Conservation (phyloP, 1,140 invertebrate species). For the Chionoecetes opilio region DNA sequence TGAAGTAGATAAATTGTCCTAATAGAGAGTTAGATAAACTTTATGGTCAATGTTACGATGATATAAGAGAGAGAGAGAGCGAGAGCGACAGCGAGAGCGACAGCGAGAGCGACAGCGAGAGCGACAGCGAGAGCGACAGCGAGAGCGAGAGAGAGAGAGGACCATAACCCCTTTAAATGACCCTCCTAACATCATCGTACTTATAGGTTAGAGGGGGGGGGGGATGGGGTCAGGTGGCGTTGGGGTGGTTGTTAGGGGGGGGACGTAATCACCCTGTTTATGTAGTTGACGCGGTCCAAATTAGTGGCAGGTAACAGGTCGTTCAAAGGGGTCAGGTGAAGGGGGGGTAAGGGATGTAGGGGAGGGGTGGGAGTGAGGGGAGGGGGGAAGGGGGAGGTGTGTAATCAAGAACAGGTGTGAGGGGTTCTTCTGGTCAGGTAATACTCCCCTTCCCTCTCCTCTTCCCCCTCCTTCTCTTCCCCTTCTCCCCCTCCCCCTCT, state of each 20-base stretch:
- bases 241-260: too few relatives aligned
- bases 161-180: background rate
- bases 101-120: background rate
- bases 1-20: too few relatives aligned
- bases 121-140: conserved; percentile 7
- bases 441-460: too few relatives aligned
- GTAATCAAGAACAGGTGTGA: too few relatives aligned
- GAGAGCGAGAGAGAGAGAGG: conserved; percentile 27
- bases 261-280: background rate
- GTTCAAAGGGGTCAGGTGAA: background rate
- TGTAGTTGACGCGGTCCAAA: background rate
- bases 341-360: background rate
- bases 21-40: too few relatives aligned
- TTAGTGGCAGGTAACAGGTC: background rate
- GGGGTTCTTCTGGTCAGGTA: too few relatives aligned
- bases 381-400: too few relatives aligned
- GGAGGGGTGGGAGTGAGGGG: background rate
- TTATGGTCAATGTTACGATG: too few relatives aligned
- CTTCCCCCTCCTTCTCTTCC: background rate
- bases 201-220: background rate
- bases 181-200: background rate
- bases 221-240: too few relatives aligned
- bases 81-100: background rate
- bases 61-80: conserved; percentile 23
- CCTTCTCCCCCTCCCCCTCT: background rate